Conservation (phyloP, 2,888 invertebrate genomes). For the Archaeoteleia sp. region DNA sequence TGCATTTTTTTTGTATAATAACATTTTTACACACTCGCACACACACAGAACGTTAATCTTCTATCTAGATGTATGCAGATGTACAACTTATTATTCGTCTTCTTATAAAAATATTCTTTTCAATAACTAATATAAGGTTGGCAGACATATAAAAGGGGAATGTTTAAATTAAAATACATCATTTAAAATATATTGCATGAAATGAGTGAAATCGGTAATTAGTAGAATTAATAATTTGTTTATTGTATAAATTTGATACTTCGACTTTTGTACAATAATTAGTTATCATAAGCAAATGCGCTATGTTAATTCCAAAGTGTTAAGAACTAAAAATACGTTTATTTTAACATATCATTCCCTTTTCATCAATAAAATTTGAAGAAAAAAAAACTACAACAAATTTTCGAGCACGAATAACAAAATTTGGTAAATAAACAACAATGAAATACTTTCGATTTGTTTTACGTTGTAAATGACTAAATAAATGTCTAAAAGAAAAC, state of each 20-base stretch:
- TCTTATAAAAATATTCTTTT: slow-evolving; percentile 46
- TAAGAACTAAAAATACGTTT: slow-evolving; percentile 1
- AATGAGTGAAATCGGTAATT: slow-evolving; percentile 3
- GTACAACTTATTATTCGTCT: slow-evolving; percentile 25
- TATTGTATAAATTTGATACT: slow-evolving; percentile 16
- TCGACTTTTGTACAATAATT: slow-evolving; percentile 35
- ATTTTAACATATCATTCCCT: not conserved
- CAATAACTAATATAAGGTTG: slow-evolving; percentile 27
- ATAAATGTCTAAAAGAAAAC: no score
- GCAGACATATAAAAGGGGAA: slow-evolving; percentile 20
- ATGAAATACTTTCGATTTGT: not conserved
- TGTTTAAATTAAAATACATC: slow-evolving; percentile 10
- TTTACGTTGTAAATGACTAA: no score
- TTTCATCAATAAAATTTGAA: slow-evolving; percentile 1
- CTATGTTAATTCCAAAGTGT: slow-evolving; percentile 33
- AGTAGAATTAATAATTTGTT: slow-evolving; percentile 12
- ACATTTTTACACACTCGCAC: slow-evolving; percentile 44
- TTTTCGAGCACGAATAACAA: slow-evolving; percentile 22
- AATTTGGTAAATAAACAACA: slow-evolving; percentile 19
- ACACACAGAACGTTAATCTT: slow-evolving; percentile 25
- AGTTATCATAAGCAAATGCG: slow-evolving; percentile 42
- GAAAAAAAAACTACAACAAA: slow-evolving; percentile 16
- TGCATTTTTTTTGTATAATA: slow-evolving; percentile 20
- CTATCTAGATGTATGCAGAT: slow-evolving; percentile 21
- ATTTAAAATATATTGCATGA: slow-evolving; percentile 9